These are phyloP conservation scores for Drosophila affinis DNA, from an alignment of 2,888 invertebrate genomes.

Conservation along the genomic window DNA sequence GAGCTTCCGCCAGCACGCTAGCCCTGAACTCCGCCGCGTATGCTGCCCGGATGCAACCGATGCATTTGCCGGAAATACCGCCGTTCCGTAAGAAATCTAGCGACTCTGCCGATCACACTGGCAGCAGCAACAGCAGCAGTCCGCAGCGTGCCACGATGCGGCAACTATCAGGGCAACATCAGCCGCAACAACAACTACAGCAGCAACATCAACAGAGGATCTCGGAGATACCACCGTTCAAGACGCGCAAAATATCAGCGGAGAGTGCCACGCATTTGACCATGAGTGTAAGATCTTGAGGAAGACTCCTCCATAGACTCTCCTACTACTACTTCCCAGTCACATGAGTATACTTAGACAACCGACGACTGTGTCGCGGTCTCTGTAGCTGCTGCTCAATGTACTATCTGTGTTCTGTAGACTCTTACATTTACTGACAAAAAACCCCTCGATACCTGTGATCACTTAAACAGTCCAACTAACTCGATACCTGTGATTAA, in stretches of 20 bases:
- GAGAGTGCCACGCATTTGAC: slow-evolving; percentile 84
- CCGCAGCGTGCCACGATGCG: slow-evolving; percentile 73
- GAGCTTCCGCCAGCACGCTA: slow-evolving; percentile 81
- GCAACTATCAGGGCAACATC: slow-evolving; percentile 46
- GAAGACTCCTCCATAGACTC: not conserved
- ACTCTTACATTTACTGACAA: slow-evolving; percentile 11
- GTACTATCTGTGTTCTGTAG: slow-evolving; percentile 32
- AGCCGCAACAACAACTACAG: slow-evolving; percentile 59
- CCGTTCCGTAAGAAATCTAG: slow-evolving; percentile 83
- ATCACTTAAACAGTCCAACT: slow-evolving; percentile 7
- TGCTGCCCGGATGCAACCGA: slow-evolving; percentile 73
- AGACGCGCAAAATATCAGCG: slow-evolving; percentile 85
- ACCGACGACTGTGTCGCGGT: slow-evolving; percentile 1
- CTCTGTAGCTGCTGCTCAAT: slow-evolving; percentile 42
- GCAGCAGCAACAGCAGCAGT: slow-evolving; percentile 82
- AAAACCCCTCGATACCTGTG: slow-evolving; percentile 16
- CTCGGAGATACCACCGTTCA: slow-evolving; percentile 85
- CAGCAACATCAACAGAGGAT: slow-evolving; percentile 75
- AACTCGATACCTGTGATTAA: slow-evolving; percentile 10
- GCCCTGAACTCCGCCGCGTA: slow-evolving; percentile 71
- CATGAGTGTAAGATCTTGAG: slow-evolving; percentile 80
- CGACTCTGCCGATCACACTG: slow-evolving; percentile 80
- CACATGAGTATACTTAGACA: slow-evolving; percentile 3
- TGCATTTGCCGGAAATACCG: slow-evolving; percentile 84
- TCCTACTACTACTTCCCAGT: not conserved